These are phyloP conservation scores for Dryobotodes eremita DNA, from an alignment of 2,888 invertebrate species.

Conservation along the genomic window DNA sequence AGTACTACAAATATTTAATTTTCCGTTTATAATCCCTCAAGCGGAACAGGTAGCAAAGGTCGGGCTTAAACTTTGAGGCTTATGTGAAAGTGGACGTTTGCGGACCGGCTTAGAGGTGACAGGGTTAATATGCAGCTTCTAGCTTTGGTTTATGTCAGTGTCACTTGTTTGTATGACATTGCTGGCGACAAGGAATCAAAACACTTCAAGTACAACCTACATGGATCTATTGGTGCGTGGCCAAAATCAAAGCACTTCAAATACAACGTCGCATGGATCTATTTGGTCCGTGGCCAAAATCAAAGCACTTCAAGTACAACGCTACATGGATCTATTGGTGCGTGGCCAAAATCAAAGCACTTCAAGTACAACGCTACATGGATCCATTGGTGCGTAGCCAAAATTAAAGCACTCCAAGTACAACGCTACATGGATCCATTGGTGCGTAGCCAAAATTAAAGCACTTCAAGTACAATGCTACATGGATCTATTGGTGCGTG, in stretches of 20 bases:
- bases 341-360: too few species aligned
- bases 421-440: neutral
- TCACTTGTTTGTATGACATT: neutral
- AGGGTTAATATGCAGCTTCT: constrained; percentile 31
- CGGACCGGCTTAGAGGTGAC: constrained; percentile 39
- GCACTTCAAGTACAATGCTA: too few species aligned
- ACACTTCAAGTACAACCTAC: neutral
- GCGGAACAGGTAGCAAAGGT: constrained; percentile 46
- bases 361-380: too few species aligned
- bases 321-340: neutral
- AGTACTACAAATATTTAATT: constrained; percentile 50
- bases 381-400: too few species aligned
- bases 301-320: neutral
- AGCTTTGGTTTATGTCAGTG: constrained; percentile 26
- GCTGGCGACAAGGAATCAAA: neutral
- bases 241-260: too few species aligned
- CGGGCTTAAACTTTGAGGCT: constrained; percentile 38
- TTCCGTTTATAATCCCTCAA: constrained; percentile 52
- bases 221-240: neutral
- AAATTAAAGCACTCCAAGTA: neutral
- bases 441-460: too few species aligned
- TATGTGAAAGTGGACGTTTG: constrained; percentile 39
- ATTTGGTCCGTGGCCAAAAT: too few species aligned
- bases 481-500: too few species aligned
- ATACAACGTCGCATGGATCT: too few species aligned